Conservation (phyloP, 1,140 invertebrate genomes). For the Drosophila nebulosa region DNA sequence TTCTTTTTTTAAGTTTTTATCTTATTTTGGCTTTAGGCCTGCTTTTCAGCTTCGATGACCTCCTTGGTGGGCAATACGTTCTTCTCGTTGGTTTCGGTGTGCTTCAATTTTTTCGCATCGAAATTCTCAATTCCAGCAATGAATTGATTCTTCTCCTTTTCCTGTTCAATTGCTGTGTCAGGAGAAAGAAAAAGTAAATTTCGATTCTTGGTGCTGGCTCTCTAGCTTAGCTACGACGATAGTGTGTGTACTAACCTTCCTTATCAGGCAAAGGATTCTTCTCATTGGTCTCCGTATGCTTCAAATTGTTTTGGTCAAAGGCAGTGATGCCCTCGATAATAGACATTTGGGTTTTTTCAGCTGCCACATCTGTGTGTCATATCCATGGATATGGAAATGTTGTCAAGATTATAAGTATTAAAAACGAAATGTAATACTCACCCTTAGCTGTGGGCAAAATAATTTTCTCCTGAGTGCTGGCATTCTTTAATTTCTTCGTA, state of each 20-base stretch:
- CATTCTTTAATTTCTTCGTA: conserved; percentile 90
- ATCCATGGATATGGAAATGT: too few relatives aligned
- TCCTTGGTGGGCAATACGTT: conserved; percentile 94
- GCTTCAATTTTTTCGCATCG: conserved; percentile 91
- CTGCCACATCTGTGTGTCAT: conserved; percentile 87
- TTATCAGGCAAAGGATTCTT: conserved; percentile 97
- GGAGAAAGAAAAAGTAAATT: background rate
- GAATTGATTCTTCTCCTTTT: conserved; percentile 92
- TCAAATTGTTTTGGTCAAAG: conserved; percentile 91
- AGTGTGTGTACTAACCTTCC: conserved; percentile 93
- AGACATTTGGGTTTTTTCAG: conserved; percentile 93
- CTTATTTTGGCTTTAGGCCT: conserved; percentile 81
- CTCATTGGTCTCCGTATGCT: conserved; percentile 95
- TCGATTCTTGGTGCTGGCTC: too few relatives aligned
- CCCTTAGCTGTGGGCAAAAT: conserved; percentile 94
- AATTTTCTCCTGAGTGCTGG: conserved; percentile 92
- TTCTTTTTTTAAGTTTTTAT: conserved; percentile 10
- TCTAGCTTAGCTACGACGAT: too few relatives aligned
- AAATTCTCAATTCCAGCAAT: conserved; percentile 94
- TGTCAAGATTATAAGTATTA: too few relatives aligned
- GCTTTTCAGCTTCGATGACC: conserved; percentile 87
- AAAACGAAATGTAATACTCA: too few relatives aligned
- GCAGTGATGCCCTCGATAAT: conserved; percentile 92
- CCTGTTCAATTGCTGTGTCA: conserved; percentile 89
- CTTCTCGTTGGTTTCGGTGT: conserved; percentile 94